Conservation (phyloP, 2,888 invertebrate species). For the Chrysolina americana region DNA sequence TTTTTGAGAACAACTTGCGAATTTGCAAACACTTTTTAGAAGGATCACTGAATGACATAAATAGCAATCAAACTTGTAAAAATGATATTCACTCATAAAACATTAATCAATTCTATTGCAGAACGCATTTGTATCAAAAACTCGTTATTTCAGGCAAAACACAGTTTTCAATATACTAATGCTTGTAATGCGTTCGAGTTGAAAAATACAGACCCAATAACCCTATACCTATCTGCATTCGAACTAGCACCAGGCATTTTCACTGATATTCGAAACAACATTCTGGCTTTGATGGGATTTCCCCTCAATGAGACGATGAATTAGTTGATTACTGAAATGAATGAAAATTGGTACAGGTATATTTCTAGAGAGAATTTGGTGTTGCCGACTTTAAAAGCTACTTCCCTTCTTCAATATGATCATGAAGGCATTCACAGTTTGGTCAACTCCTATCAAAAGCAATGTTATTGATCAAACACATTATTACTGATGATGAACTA, state of each 20-base stretch:
- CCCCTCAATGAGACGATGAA: not conserved
- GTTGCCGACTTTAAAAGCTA: not conserved
- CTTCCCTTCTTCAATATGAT: too few relatives aligned
- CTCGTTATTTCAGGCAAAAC: not conserved
- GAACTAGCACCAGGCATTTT: not conserved
- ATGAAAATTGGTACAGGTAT: not conserved
- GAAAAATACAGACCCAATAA: not conserved
- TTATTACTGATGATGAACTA: too few relatives aligned
- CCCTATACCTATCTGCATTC: not conserved
- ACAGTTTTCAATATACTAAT: conserved; percentile 13
- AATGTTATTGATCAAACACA: too few relatives aligned
- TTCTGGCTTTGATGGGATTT: not conserved
- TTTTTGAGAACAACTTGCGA: too few relatives aligned
- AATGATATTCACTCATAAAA: too few relatives aligned
- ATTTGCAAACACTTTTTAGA: too few relatives aligned
- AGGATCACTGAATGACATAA: too few relatives aligned
- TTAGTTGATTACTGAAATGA: not conserved
- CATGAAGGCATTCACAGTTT: too few relatives aligned
- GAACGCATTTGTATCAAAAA: not conserved
- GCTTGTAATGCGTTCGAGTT: conserved; percentile 8
- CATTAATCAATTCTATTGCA: not conserved
- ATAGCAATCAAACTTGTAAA: too few relatives aligned
- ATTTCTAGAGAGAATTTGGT: not conserved
- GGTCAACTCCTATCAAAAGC: too few relatives aligned
- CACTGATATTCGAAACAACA: not conserved